These are phyloP conservation scores for Carabus problematicus DNA, from an alignment of 2,888 invertebrate species.

Conservation along the genomic window DNA sequence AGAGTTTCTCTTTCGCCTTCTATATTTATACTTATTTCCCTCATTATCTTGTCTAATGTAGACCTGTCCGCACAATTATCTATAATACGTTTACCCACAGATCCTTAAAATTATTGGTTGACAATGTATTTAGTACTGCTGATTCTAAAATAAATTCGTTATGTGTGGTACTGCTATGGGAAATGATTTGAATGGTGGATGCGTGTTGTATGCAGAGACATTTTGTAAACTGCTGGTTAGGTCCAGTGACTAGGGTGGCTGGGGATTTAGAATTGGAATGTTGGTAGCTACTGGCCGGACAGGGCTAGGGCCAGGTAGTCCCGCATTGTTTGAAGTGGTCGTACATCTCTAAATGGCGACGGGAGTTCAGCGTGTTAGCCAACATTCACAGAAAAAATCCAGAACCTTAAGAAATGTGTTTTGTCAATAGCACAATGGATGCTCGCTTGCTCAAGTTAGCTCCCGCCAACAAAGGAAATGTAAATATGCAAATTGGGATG, in stretches of 20 bases:
- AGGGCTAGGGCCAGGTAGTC: constrained; percentile 11
- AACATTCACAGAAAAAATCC: constrained; percentile 15
- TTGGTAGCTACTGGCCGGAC: constrained; percentile 14
- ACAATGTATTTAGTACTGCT: background rate
- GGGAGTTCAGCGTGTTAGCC: constrained; percentile 13
- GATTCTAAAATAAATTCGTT: background rate
- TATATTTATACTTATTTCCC: background rate
- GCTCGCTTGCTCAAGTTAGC: background rate
- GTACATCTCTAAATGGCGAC: constrained; percentile 18
- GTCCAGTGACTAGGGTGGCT: too few relatives aligned
- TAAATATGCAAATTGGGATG: constrained; percentile 20
- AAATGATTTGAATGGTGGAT: constrained; percentile 3
- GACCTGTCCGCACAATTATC: background rate
- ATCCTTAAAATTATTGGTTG: background rate
- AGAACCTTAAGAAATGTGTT: constrained; percentile 15
- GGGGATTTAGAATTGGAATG: constrained; percentile 18
- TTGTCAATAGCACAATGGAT: constrained; percentile 17
- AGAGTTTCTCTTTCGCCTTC: too few relatives aligned
- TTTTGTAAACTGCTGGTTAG: constrained; percentile 12
- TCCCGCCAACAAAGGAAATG: constrained; percentile 13
- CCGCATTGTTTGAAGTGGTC: constrained; percentile 17
- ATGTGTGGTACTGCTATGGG: background rate
- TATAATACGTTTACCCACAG: background rate
- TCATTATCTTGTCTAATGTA: background rate
- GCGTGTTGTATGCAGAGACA: constrained; percentile 6